Conservation (phyloP, 2,113 vertebrate genomes). For the Barbus barbus region DNA sequence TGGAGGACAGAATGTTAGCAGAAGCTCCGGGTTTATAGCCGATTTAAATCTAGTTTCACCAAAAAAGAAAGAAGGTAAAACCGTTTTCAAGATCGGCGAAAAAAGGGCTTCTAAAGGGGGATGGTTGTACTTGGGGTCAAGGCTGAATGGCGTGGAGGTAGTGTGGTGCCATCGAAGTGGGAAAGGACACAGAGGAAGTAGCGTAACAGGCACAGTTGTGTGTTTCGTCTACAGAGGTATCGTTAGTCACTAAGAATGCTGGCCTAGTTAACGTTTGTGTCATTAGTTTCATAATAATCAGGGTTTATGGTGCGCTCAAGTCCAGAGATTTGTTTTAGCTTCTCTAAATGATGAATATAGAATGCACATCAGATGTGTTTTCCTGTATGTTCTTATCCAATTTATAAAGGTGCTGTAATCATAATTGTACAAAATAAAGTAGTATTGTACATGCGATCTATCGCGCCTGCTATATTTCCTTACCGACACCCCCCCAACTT, state of each 20-base stretch:
- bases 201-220: slow-evolving; percentile 46
- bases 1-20: slow-evolving; percentile 43
- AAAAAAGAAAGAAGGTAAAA: slow-evolving; percentile 4
- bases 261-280: not conserved
- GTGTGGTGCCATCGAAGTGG: slow-evolving; percentile 39
- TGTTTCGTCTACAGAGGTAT: slow-evolving; percentile 29
- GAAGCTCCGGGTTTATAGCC: slow-evolving; percentile 28
- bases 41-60: slow-evolving; percentile 34
- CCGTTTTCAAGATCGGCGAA: not conserved
- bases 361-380: not conserved
- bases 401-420: not conserved
- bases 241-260: slow-evolving; percentile 10
- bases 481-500: not conserved
- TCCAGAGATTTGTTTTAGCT: too few relatives aligned
- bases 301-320: not conserved
- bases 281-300: not conserved
- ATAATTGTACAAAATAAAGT: not conserved
- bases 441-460: not conserved
- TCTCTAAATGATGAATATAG: not conserved
- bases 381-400: too few relatives aligned
- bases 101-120: slow-evolving; percentile 16
- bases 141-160: slow-evolving; percentile 50
- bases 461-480: too few relatives aligned
- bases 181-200: slow-evolving; percentile 31
- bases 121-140: slow-evolving; percentile 18